Evolutionary conservation across 2,888 invertebrate genomes (phyloP), one percentile per base, ranked within the genome.

Genomic region (Calephelis perditalis): DNA sequence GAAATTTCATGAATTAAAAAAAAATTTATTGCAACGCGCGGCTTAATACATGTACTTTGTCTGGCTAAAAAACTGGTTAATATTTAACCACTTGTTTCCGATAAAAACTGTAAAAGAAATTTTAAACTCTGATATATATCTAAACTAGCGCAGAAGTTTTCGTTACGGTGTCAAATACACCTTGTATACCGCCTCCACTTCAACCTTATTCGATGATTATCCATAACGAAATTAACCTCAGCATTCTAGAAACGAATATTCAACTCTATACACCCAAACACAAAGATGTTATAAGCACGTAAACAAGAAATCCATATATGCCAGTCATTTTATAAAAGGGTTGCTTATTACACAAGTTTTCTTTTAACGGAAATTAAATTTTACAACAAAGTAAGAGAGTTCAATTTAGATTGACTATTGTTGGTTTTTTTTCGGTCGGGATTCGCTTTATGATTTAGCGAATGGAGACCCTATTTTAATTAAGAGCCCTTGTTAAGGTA

Each of bases 281-380:
- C 56, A 56, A 47, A 40, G 47, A 56, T 46, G 46, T 26, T 9
- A 37, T 58, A 54, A 46, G 56, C 12, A 58, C 60, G 55, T 62
- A 67, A 62, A 66, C 62, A 15, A 5, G 11, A 11, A 52, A 35
- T 66, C 64, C 58, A 67, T 66, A 66, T 66, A 60, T 65, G 66
- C 67, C 66, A 67, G 67, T 67, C 67, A 67, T 63, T 63, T 64
- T 67, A 62, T 64, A 58, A 66, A 63, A 66, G 67, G 67, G 67
- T 66, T 64, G 66, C 63, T 67, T 62, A 63, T 67, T 67, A 63
- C 10, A 35, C 35, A 12, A 55, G 35, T 54, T 59, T 55, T 11
- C 9, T 11, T 46, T 12, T 11, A 40, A 43, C 9, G 11, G 3
- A 11, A 45, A 45, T 36, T 26, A 37, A 37, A 56, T n/a, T 55